phyloP scores from a whole-genome alignment of 2,888 invertebrate genomes.

The Xylota sylvarum region DNA sequence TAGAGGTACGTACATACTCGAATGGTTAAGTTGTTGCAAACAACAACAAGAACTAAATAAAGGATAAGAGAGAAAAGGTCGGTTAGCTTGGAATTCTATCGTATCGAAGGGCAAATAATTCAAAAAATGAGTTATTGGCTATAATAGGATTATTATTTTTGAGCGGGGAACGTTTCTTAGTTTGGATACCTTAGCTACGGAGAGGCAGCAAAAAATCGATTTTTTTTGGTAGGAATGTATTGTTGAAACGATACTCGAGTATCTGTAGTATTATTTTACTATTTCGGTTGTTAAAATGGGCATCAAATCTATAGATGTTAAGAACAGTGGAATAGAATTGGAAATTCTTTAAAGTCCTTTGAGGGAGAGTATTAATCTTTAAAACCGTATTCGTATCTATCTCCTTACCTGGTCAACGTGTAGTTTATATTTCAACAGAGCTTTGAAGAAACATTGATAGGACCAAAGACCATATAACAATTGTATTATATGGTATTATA shows the following conservation, averaged over 20 bases:
- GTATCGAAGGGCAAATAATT: conserved; percentile 10
- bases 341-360: too few species aligned
- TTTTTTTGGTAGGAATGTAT: not conserved
- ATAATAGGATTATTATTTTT: conserved; percentile 51
- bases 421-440: too few species aligned
- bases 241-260: not conserved
- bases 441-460: too few species aligned
- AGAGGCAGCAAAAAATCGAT: not conserved
- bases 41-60: not conserved
- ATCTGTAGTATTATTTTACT: not conserved
- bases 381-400: too few species aligned
- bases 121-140: conserved; percentile 30
- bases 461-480: too few species aligned
- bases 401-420: too few species aligned
- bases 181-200: not conserved
- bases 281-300: too few species aligned
- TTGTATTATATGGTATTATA: too few species aligned
- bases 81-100: not conserved
- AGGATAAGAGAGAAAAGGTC: not conserved
- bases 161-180: not conserved
- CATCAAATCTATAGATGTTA: too few species aligned
- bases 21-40: conserved; percentile 13
- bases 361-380: too few species aligned
- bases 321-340: too few species aligned
- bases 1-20: conserved; percentile 4